Base-by-base conservation (phyloP, 2,113 vertebrate species). In the Agapornis roseicollis region DNA sequence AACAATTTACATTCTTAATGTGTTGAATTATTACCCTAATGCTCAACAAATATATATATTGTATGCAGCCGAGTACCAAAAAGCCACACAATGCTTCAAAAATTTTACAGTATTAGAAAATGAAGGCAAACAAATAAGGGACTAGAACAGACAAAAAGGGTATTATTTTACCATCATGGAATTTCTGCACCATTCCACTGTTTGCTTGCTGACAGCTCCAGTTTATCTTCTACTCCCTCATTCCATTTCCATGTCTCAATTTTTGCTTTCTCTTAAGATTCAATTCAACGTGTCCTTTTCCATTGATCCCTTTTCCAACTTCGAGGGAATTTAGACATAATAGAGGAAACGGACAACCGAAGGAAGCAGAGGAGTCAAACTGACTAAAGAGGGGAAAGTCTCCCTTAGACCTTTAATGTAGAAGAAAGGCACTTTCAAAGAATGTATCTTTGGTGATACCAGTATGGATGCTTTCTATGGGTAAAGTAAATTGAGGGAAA, bases 221-320 rank as follows among this genome's bases (percentile, higher is more conserved):
- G 42, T 53, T 73, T 42, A 22, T 39, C 25, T 78, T 80, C 33
- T 37, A 2, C 2, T 1, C 3, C 19, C 28, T 61, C 17, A 23
- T 19, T 72, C 11, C 13, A 18, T 42, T 55, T 61, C 52, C 35
- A 44, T 44, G 35, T 31, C 55, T 46, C 19, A 65, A 1, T 46
- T 60, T 69, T 28, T 79, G 1, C 52, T 25, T 35, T 50, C 4
- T 5, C 31, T 77, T 52, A 76, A 68, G 24, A 18, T 76, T 89
- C 13, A 49, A 35, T 78, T 58, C 41, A 49, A 18, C 0, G 1
- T 17, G 5, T 17, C 9, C 0, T 0, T 39, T 72, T 29, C n/a
- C 23, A 55, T 6, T 53, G 31, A 55, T 13, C 28, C 35, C n/a
- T 80, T 64, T 72, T n/a, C 37, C 14, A 42, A 7, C 22, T 74